Evolutionary conservation across 2,797 vertebrate genomes (phyloP).

Genomic region (Microctenopoma stevenorrisi): DNA sequence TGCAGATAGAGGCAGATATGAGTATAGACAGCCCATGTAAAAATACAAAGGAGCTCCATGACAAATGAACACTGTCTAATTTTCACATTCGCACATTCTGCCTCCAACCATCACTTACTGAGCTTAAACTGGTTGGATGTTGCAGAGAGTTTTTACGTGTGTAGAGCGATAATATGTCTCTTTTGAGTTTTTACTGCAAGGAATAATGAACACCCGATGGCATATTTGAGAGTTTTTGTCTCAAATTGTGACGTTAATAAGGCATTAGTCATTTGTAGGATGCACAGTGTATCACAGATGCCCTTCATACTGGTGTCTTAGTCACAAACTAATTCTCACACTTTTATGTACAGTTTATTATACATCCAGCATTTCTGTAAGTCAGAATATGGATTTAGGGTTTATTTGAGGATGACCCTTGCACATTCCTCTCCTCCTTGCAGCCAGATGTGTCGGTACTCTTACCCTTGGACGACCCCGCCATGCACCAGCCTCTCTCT

Average conservation of each 20-base stretch:
- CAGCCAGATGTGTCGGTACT: constrained; percentile 89
- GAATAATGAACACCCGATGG: constrained; percentile 43
- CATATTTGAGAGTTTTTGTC: constrained; percentile 33
- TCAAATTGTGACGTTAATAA: constrained; percentile 37
- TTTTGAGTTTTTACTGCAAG: constrained; percentile 35
- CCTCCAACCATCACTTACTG: constrained; percentile 39
- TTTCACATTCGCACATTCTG: constrained; percentile 43
- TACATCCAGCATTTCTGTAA: constrained; percentile 39
- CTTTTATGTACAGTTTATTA: constrained; percentile 28
- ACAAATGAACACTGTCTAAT: constrained; percentile 60
- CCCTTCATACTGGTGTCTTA: constrained; percentile 19
- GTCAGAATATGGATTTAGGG: constrained; percentile 33
- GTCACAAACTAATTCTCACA: constrained; percentile 22
- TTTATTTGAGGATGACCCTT: constrained; percentile 79
- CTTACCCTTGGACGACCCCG: constrained; percentile 87
- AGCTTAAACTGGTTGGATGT: constrained; percentile 35
- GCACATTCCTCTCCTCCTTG: constrained; percentile 78
- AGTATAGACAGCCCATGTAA: constrained; percentile 55
- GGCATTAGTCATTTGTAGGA: constrained; percentile 31
- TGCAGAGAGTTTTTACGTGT: constrained; percentile 42
- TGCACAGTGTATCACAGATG: constrained; percentile 17
- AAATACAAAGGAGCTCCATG: constrained; percentile 55
- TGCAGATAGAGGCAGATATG: constrained; percentile 61
- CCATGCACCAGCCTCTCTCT: constrained; percentile 87
- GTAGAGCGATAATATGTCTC: constrained; percentile 34